Conservation (phyloP, 2,113 vertebrate species). For the Candoia aspera region DNA sequence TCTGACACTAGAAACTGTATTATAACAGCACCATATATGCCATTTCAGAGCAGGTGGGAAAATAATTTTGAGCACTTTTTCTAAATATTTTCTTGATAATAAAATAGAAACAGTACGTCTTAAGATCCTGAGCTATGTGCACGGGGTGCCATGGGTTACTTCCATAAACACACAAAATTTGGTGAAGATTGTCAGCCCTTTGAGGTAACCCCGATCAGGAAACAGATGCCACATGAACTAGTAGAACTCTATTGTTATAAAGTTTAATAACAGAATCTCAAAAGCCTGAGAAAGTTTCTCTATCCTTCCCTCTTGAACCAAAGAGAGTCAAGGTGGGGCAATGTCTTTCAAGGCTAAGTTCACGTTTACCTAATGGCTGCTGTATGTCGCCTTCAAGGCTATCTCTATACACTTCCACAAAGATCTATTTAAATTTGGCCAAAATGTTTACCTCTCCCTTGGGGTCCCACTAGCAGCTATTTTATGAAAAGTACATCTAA, state of each 20-base stretch:
- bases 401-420: background rate
- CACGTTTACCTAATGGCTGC: background rate
- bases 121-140: background rate
- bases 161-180: background rate
- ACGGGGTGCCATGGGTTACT: background rate
- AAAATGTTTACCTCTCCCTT: background rate
- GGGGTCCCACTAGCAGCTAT: background rate
- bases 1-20: slow-evolving; percentile 20
- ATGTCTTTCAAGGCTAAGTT: background rate
- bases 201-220: background rate
- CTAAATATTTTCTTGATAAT: background rate
- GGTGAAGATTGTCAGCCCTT: background rate
- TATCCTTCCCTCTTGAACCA: background rate
- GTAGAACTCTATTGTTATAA: background rate
- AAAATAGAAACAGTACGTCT: background rate
- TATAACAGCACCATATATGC: background rate
- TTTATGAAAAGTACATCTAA: background rate
- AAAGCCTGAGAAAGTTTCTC: background rate
- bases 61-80: background rate
- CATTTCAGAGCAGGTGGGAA: background rate
- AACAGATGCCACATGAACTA: background rate
- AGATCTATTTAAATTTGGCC: background rate
- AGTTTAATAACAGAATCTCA: background rate
- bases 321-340: background rate
- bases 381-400: background rate